Evolutionary conservation across 1,140 invertebrate genomes (phyloP), one percentile per base, ranked within the genome.

Genomic region (Ostrea edulis): DNA sequence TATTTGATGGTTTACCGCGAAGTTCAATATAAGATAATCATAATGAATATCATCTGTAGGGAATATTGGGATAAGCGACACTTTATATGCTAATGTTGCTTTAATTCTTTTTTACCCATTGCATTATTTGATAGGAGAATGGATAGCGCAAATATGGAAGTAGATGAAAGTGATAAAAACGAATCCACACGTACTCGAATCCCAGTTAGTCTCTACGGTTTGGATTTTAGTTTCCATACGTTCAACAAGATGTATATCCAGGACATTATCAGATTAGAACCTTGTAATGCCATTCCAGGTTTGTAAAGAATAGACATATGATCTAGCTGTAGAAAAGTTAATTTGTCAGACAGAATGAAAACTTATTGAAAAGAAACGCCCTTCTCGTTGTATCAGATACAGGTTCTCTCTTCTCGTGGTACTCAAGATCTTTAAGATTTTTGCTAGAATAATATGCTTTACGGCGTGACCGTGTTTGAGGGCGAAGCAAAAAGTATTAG

Each of bases 241-340:
- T 91, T 86, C 83, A 90, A 90, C 84, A 92, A 90, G 68, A 82
- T 92, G 85, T 91, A 90, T 58, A 89, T 91, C 5, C 53, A 68
- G 53, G 90, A 91, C 83, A 87, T 91, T 77, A 35, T 92, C 25
- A 51, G 20, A 0, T n/a, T 90, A 62, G 29, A 84, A 52, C 82
- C 89, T 8, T 89, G 90, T 85, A 65, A 88, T 52, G 29, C 84
- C 25, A 89, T 89, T 65, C 87, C 89, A 84, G 91, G 91, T 91
- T 83, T 51, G 51, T 20, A 58, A 51, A 22, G 35, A 44, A 44
- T 44, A 44, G 35, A 44, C 35, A 2, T 44, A 2, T 44, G 35
- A 44, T 44, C 1, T 44, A 44, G 35, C 1, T 44, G 1, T 44
- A 2, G 5, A 44, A 44, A 44, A 44, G 35, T 1, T 44, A 44